Base-by-base conservation (phyloP, 2,888 invertebrate species). In the Boloria selene region DNA sequence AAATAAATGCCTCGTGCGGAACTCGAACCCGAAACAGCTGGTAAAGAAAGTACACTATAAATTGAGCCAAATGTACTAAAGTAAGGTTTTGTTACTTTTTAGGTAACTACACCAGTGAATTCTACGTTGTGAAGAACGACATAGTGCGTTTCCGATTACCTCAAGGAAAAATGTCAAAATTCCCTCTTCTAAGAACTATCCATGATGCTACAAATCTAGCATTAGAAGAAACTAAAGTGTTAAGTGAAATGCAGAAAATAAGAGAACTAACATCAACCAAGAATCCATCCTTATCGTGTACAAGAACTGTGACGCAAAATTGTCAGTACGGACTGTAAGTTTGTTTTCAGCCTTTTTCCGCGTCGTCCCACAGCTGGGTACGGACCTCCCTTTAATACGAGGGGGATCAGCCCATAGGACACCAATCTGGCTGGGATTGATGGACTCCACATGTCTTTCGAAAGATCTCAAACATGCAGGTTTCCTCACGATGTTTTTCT, bases 171-270 rank as follows among this genome's bases (percentile, higher is more conserved):
- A 83, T 78, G 67, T 74, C 80, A 0, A 95, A 95, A 78, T 97
- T 95, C 83, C 95, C 95, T 0, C 85, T 97, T 0, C 93, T 97
- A 88, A 93, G 95, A 59, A 93, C 95, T 0, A 95, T 97, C 61
- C 95, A 96, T 77, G 93, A 94, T 65, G 95, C 94, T 0, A 89
- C 95, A 1, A 84, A 88, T 0, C 80, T 94, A 7, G 87, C 94
- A 0, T 79, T 93, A 71, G 90, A 92, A 76, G 93, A 93, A 73
- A 90, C 90, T 74, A 85, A 86, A 63, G 93, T 94, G 53, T 64
- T 84, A 7, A 85, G 88, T 22, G 93, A 92, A 74, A 88, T 92
- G 73, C 86, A 90, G 14, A 81, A 87, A 44, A 45, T 68, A 3
- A 59, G 47, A 18, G 80, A 91, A 1, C 88, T 88, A 60, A 82